Percentiles rank a stretch among this genome's conserved stretches.
Conservation (phyloP, 2,888 invertebrate genomes). For the Omphaloscelis lunosa region DNA sequence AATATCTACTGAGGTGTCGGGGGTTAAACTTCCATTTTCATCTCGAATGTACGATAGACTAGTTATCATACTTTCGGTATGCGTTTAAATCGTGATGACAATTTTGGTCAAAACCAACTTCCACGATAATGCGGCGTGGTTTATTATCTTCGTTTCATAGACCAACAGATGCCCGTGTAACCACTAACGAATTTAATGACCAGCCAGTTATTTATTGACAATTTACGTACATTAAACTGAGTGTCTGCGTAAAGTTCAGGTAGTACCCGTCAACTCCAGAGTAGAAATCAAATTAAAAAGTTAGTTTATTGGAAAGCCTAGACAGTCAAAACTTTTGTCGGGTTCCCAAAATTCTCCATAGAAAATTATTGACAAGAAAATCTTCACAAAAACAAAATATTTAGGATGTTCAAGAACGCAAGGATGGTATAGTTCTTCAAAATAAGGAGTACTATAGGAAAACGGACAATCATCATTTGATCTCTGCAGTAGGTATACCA, state of each 20-base stretch:
- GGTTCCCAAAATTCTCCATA: background rate
- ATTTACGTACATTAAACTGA: background rate
- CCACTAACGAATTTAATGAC: conserved; percentile 14
- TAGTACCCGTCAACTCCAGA: conserved; percentile 8
- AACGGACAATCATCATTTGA: conserved; percentile 51
- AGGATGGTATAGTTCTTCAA: conserved; percentile 21
- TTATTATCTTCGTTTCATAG: background rate
- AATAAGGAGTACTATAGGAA: conserved; percentile 34
- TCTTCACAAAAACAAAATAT: conserved; percentile 4
- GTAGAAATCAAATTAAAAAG: conserved; percentile 31
- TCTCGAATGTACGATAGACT: conserved; percentile 63
- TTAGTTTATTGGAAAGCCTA: conserved; percentile 15
- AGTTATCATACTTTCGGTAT: conserved; percentile 36
- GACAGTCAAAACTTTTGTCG: conserved; percentile 4
- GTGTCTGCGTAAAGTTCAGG: conserved; percentile 12
- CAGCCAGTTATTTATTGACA: conserved; percentile 14
- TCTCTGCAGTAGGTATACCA: background rate
- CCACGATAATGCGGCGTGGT: conserved; percentile 29
- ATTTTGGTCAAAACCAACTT: conserved; percentile 19
- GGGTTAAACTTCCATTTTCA: conserved; percentile 49
- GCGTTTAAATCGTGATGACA: conserved; percentile 32
- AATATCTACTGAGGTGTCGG: conserved; percentile 30
- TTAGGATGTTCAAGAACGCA: background rate
- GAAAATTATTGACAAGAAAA: background rate
- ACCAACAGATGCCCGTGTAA: conserved; percentile 29